phyloP scores from a whole-genome alignment of 35 echinoderm and acorn worm species.

The Lytechinus variegatus region DNA sequence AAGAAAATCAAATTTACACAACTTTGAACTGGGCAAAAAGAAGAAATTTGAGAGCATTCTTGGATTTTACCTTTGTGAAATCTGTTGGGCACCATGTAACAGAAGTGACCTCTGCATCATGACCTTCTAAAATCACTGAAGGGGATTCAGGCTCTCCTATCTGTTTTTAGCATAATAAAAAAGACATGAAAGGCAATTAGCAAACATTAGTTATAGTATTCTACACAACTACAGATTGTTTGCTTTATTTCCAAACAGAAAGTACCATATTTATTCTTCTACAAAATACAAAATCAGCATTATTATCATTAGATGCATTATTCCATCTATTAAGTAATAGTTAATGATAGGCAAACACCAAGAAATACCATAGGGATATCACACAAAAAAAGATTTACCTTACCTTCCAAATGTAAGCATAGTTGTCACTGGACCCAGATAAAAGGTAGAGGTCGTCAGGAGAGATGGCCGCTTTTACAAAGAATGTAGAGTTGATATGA shows the following conservation, averaged over 20 bases:
- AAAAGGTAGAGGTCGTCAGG: constrained; percentile 76
- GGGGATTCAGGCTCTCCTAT: constrained; percentile 63
- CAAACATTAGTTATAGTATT: neutral
- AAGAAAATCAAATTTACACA: no score
- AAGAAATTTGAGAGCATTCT: no score
- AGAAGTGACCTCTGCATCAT: constrained; percentile 83
- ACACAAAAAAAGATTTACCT: neutral
- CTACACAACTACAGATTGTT: no score
- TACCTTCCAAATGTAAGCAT: constrained; percentile 98
- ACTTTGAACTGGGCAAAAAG: no score
- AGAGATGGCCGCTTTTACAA: constrained; percentile 83
- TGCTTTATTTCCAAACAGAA: no score
- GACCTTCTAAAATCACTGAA: constrained; percentile 67
- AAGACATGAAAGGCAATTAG: neutral
- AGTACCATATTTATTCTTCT: no score
- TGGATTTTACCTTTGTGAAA: constrained; percentile 66
- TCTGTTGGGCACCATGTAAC: constrained; percentile 83
- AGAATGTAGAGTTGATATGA: constrained; percentile 88
- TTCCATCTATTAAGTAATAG: neutral
- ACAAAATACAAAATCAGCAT: no score
- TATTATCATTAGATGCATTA: no score
- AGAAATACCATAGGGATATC: neutral
- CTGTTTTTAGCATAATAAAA: constrained; percentile 21
- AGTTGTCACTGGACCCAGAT: constrained; percentile 87
- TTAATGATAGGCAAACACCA: neutral